Conservation (phyloP, 2,888 invertebrate genomes). For the Cynaeus angustus region DNA sequence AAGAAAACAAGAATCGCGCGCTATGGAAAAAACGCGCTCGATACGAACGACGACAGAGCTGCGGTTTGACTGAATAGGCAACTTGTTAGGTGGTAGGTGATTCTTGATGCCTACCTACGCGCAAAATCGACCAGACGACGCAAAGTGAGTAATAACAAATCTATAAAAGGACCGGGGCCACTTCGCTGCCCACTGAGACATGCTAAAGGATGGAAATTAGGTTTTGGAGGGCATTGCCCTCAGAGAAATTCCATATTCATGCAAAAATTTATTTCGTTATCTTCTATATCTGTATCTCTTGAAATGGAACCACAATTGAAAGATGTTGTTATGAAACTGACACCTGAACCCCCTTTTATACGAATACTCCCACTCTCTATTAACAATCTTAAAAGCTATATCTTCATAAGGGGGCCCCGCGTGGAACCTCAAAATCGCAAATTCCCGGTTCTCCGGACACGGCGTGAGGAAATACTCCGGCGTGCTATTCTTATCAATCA, state of each 20-base stretch:
- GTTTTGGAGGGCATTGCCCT: conserved; percentile 22
- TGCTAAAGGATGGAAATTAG: conserved; percentile 15
- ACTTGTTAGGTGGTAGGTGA: conserved; percentile 27
- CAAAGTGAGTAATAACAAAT: conserved; percentile 41
- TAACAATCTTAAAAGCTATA: conserved; percentile 98
- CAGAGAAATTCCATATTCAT: neutral
- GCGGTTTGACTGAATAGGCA: conserved; percentile 37
- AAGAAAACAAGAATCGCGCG: conserved; percentile 6
- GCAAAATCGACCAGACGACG: conserved; percentile 35
- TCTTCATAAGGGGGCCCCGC: conserved; percentile 99
- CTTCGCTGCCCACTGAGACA: conserved; percentile 13
- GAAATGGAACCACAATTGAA: conserved; percentile 99
- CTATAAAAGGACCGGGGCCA: conserved; percentile 27
- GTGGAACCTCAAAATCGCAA: conserved; percentile 94
- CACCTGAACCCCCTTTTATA: conserved; percentile 98
- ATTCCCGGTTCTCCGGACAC: conserved; percentile 94
- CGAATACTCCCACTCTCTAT: conserved; percentile 99
- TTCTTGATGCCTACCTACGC: conserved; percentile 38
- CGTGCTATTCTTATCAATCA: conserved; percentile 93
- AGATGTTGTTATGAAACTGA: conserved; percentile 99
- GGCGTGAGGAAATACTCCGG: conserved; percentile 95
- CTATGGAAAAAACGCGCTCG: conserved; percentile 21
- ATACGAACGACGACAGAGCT: conserved; percentile 21
- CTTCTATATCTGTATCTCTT: conserved; percentile 96
- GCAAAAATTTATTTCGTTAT: conserved; percentile 65